A percentile compares a stretch with the other conserved stretches of the same genome.
Evolutionary conservation across 2,888 invertebrate genomes (phyloP).

Genomic region (Zygothrica quintamaculata): DNA sequence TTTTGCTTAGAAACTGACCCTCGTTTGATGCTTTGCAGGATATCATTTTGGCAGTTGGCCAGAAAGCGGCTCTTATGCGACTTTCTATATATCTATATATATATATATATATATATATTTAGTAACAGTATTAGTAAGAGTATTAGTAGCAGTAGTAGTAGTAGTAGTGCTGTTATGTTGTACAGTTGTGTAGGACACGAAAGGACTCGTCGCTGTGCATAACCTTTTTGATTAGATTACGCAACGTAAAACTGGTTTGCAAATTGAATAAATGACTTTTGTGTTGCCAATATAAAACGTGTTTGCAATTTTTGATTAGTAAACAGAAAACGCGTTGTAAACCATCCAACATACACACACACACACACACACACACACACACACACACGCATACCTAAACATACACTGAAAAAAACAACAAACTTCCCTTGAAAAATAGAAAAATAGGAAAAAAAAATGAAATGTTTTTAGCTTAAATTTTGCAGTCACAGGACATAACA

Average conservation of each 20-base stretch:
- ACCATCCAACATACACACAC: background rate
- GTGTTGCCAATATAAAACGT: conserved; percentile 79
- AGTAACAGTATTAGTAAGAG: too few species aligned
- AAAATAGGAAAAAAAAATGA: too few species aligned
- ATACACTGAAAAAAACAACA: conserved; percentile 7
- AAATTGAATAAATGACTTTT: conserved; percentile 80
- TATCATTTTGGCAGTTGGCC: conserved; percentile 59
- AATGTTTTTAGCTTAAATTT: conserved; percentile 38
- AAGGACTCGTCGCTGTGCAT: conserved; percentile 30
- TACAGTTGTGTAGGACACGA: conserved; percentile 40
- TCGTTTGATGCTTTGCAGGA: conserved; percentile 8
- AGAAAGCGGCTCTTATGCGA: conserved; percentile 41
- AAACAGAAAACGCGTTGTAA: conserved; percentile 42
- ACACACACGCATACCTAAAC: background rate
- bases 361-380: background rate
- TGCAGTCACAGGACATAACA: conserved; percentile 26
- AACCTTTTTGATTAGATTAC: conserved; percentile 78
- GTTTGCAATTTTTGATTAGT: conserved; percentile 76
- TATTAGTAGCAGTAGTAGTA: too few species aligned
- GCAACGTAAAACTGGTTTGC: conserved; percentile 78
- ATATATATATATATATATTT: too few species aligned
- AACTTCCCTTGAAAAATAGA: conserved; percentile 14
- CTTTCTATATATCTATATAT: conserved; percentile 7
- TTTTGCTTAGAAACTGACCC: conserved; percentile 31
- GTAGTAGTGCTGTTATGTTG: conserved; percentile 16